A percentile compares a stretch with the other conserved stretches of the same genome.
These are phyloP conservation scores for Calameuta pallipes DNA, from an alignment of 2,888 invertebrate genomes.

Conservation along the genomic window DNA sequence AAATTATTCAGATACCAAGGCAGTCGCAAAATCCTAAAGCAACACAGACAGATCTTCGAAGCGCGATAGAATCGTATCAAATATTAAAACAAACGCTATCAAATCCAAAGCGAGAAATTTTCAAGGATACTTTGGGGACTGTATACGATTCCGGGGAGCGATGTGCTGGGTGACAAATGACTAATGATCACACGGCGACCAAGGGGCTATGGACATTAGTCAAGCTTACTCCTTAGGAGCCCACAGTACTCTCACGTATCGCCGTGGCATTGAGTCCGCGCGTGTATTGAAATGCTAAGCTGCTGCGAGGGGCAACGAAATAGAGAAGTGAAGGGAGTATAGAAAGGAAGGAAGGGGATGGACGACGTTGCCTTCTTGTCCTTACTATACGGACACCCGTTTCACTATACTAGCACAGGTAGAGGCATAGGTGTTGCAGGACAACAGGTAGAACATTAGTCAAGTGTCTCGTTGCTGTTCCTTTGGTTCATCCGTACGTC, in stretches of 20 bases:
- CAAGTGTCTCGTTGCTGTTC: slow-evolving; percentile 53
- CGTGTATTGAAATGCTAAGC: slow-evolving; percentile 57
- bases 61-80: too few relatives aligned
- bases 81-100: not conserved
- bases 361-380: not conserved
- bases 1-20: not conserved
- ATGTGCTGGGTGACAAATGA: slow-evolving; percentile 52
- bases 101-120: not conserved
- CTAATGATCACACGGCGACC: slow-evolving; percentile 55
- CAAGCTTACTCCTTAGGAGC: slow-evolving; percentile 47
- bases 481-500: not conserved
- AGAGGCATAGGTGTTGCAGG: slow-evolving; percentile 54
- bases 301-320: slow-evolving; percentile 17
- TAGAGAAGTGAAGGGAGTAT: not conserved
- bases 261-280: slow-evolving; percentile 36
- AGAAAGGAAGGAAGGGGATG: not conserved
- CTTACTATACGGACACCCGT: not conserved
- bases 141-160: slow-evolving; percentile 34
- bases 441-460: slow-evolving; percentile 63
- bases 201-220: slow-evolving; percentile 52
- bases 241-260: slow-evolving; percentile 40
- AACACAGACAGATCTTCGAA: not conserved
- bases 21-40: not conserved
- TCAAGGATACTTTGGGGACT: slow-evolving; percentile 9
- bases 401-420: slow-evolving; percentile 31